These are phyloP conservation scores for Ammospiza maritima DNA, from an alignment of 2,797 vertebrate species.

Conservation along the genomic window DNA sequence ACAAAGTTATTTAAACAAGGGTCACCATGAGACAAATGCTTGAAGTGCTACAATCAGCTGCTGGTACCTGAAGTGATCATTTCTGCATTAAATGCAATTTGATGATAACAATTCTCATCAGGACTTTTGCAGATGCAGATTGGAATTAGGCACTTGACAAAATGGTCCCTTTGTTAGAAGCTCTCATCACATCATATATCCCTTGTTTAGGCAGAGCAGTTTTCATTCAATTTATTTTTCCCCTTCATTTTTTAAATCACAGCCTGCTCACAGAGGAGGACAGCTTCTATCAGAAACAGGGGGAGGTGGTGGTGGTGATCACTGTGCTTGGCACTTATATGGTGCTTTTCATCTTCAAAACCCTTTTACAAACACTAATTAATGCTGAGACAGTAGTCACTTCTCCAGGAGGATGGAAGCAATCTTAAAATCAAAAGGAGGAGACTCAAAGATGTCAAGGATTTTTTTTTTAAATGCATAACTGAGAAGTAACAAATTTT, in stretches of 20 bases:
- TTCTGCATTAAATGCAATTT: constrained; percentile 29
- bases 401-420: constrained; percentile 20
- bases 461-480: background rate
- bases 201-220: background rate
- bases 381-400: constrained; percentile 57
- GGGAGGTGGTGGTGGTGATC: constrained; percentile 26
- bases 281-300: constrained; percentile 3
- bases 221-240: constrained; percentile 55
- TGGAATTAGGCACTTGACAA: constrained; percentile 58
- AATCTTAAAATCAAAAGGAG: constrained; percentile 50
- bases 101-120: constrained; percentile 45
- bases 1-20: constrained; percentile 43
- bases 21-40: background rate
- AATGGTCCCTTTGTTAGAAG: constrained; percentile 43
- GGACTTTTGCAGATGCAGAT: constrained; percentile 39
- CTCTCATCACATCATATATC: constrained; percentile 1
- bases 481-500: constrained; percentile 25
- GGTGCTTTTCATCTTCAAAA: constrained; percentile 64
- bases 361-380: constrained; percentile 61
- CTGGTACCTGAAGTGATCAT: background rate
- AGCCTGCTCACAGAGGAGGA: constrained; percentile 35
- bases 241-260: constrained; percentile 46
- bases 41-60: constrained; percentile 53
- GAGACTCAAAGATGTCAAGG: constrained; percentile 23
- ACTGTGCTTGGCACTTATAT: constrained; percentile 20